Evolutionary conservation across 2,797 vertebrate genomes (phyloP).

Genomic region (Ctenopoma kingsleyae): DNA sequence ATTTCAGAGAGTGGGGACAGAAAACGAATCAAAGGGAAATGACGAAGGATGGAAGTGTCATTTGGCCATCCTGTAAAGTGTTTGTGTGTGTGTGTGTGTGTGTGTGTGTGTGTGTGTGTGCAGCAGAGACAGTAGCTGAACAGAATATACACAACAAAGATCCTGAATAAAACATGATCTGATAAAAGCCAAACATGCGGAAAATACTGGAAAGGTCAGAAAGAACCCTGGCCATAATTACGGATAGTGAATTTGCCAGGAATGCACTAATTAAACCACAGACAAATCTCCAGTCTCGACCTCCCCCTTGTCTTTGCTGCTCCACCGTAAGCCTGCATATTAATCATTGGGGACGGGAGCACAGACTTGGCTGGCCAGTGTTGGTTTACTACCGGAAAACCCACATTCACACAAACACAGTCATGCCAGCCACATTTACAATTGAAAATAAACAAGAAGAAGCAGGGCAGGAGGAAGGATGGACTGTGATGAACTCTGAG

Average conservation of each 20-base stretch:
- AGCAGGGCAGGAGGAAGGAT: constrained; percentile 58
- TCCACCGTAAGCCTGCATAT: constrained; percentile 79
- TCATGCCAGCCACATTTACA: constrained; percentile 30
- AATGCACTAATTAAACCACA: constrained; percentile 86
- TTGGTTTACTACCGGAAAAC: constrained; percentile 39
- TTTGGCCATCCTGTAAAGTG: constrained; percentile 65
- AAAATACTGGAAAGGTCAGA: constrained; percentile 87
- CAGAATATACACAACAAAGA: constrained; percentile 79
- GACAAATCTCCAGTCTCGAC: constrained; percentile 78
- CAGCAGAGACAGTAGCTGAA: constrained; percentile 60
- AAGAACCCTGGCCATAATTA: constrained; percentile 82
- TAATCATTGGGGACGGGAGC: constrained; percentile 77
- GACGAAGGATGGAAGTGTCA: constrained; percentile 61
- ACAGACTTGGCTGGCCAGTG: constrained; percentile 53
- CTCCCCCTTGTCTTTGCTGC: constrained; percentile 71
- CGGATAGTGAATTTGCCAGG: constrained; percentile 83
- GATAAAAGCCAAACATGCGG: constrained; percentile 85
- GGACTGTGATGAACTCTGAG: constrained; percentile 63
- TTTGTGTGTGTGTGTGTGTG: constrained; percentile 27
- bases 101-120: constrained; percentile 3
- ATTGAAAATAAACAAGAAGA: constrained; percentile 52
- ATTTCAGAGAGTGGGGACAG: constrained; percentile 64
- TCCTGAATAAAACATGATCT: constrained; percentile 87
- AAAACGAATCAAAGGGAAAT: constrained; percentile 72
- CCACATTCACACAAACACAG: constrained; percentile 8